Base-by-base conservation (phyloP, 2,113 vertebrate genomes). In the Propithecus coquereli region DNA sequence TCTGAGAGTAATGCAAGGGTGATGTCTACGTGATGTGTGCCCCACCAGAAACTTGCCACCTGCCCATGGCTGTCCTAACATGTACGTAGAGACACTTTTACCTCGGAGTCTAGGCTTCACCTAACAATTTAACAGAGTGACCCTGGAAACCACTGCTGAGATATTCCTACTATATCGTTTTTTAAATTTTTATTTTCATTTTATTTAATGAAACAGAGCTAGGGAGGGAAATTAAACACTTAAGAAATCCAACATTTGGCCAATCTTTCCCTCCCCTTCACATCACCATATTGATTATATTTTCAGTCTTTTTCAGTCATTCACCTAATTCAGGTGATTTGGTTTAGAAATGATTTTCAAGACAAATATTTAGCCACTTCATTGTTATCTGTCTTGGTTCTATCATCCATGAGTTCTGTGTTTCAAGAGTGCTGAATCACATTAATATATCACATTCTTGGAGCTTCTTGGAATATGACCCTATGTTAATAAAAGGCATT, bases 11-110 rank as follows among this genome's bases (percentile, higher is more conserved):
- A 68, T 30, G 12, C 11, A 8, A 11, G 7, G n/a, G 8, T 68
- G 17, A 77, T 23, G 1, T 66, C 10, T 30, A 9, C 14, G 25
- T 25, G 14, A 37, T n/a, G 0, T 57, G 8, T 22, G 8, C 11
- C 54, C 8, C 27, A 3, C 25, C 4, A 30, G 7, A 45, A 47
- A 11, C 65, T 59, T 20, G 16, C 45, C 9, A 45, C 68, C 30
- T 77, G 14, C 13, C 20, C 12, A 0, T 2, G 23, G 47, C 40
- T 86, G 12, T 80, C 43, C 34, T 70, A 50, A 50, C 18, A 71
- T 2, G 5, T 30, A 6, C 0, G 0, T 12, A 20, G 14, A 6
- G 63, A 3, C 1, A 0, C 9, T 17, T 3, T 14, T 20, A 82
- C 2, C 57, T 59, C 5, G 63, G 12, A 80, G 5, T 57, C 7